phyloP scores from a whole-genome alignment of 2,888 invertebrate species.

The Epiblema foenella region DNA sequence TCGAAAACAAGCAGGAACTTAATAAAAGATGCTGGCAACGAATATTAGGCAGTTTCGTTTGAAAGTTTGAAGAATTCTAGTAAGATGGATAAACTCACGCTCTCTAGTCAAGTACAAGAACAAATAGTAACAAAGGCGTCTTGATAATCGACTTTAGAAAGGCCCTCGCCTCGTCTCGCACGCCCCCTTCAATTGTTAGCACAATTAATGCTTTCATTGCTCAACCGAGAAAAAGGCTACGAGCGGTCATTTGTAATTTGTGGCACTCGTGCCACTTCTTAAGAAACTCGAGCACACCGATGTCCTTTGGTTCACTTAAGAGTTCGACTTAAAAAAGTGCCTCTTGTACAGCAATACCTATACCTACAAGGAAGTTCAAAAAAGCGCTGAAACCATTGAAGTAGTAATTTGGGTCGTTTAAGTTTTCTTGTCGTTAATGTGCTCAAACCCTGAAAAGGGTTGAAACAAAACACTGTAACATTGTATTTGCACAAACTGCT shows the following conservation, averaged over 20 bases:
- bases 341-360: not conserved
- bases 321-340: conserved; percentile 29
- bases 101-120: conserved; percentile 28
- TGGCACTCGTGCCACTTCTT: conserved; percentile 41
- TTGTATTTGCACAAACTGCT: conserved; percentile 9
- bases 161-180: conserved; percentile 60
- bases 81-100: conserved; percentile 16
- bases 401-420: not conserved
- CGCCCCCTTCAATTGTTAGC: conserved; percentile 68
- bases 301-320: conserved; percentile 26
- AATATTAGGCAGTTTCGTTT: conserved; percentile 12
- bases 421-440: not conserved
- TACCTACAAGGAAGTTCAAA: no score
- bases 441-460: not conserved
- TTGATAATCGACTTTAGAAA: conserved; percentile 64
- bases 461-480: not conserved
- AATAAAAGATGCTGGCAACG: not conserved
- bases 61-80: conserved; percentile 12
- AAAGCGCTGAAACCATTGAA: no score
- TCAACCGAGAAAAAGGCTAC: conserved; percentile 67
- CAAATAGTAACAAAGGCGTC: conserved; percentile 43
- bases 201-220: conserved; percentile 68
- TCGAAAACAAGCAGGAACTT: conserved; percentile 7
- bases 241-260: conserved; percentile 40
- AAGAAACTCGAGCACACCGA: conserved; percentile 36